Evolutionary conservation across 2,888 invertebrate species (phyloP).

Genomic region (Eledona agricola): DNA sequence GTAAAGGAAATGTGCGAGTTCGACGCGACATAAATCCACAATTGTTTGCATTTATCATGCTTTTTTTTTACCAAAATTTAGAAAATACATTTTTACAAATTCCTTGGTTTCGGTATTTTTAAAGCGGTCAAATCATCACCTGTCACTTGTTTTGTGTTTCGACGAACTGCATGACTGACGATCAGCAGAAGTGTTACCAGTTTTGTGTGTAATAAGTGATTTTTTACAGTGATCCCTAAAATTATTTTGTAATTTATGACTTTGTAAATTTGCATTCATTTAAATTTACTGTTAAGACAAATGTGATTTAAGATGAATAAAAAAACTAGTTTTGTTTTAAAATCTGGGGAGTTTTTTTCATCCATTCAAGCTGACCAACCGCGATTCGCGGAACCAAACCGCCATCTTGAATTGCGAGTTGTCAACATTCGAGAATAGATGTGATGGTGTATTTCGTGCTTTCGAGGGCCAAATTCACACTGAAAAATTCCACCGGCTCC

Average conservation of each 20-base stretch:
- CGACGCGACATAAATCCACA: constrained; percentile 26
- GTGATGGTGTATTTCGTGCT: constrained; percentile 37
- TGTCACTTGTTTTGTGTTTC: constrained; percentile 33
- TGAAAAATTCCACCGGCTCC: constrained; percentile 26
- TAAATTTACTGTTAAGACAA: constrained; percentile 54
- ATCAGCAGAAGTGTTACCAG: constrained; percentile 45
- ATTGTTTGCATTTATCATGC: constrained; percentile 22
- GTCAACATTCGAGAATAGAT: background rate
- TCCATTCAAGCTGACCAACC: background rate
- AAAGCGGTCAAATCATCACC: constrained; percentile 3
- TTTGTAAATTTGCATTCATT: constrained; percentile 56
- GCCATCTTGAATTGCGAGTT: constrained; percentile 12
- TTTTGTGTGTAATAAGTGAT: constrained; percentile 44
- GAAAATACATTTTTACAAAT: constrained; percentile 31
- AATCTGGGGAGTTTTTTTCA: constrained; percentile 6
- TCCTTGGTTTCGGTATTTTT: constrained; percentile 14
- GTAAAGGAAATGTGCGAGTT: constrained; percentile 69
- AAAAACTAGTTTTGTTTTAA: constrained; percentile 46
- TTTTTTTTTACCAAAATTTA: constrained; percentile 29
- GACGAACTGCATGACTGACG: constrained; percentile 34
- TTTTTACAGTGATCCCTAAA: constrained; percentile 43
- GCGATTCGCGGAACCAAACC: background rate
- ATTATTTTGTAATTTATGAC: constrained; percentile 49
- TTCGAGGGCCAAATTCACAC: constrained; percentile 31
- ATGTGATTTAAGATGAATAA: constrained; percentile 57